These are phyloP conservation scores for Cheilinus undulatus DNA, from an alignment of 2,113 vertebrate genomes.

Conservation along the genomic window DNA sequence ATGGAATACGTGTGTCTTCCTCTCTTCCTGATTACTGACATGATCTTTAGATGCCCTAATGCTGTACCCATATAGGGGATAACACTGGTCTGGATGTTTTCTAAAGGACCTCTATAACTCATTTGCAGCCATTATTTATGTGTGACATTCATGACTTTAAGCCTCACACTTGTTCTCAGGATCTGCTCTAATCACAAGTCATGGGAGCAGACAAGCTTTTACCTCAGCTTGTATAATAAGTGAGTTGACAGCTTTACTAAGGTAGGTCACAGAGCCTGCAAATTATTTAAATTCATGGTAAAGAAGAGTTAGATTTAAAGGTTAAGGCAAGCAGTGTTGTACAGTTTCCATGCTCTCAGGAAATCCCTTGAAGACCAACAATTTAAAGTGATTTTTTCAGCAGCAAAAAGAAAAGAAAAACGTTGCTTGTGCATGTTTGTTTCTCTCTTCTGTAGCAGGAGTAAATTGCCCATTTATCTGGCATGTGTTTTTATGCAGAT, in stretches of 20 bases:
- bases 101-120: slow-evolving; percentile 41
- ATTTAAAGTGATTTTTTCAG: no score
- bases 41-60: not conserved
- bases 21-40: not conserved
- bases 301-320: not conserved
- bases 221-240: slow-evolving; percentile 8
- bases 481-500: no score
- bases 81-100: slow-evolving; percentile 2
- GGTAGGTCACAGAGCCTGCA: not conserved
- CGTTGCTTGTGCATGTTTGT: no score
- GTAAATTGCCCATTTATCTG: no score
- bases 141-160: slow-evolving; percentile 38
- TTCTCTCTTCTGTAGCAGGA: no score
- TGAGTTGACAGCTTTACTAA: slow-evolving; percentile 12
- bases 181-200: slow-evolving; percentile 3
- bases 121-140: slow-evolving; percentile 58
- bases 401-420: no score
- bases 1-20: no score
- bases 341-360: no score
- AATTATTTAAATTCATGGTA: not conserved
- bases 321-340: no score
- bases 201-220: slow-evolving; percentile 3
- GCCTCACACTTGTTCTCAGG: slow-evolving; percentile 24
- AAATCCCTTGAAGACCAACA: no score
- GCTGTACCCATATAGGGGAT: no score